Base-by-base conservation (phyloP, 2,797 vertebrate genomes). In the Clarias laeviceps region DNA sequence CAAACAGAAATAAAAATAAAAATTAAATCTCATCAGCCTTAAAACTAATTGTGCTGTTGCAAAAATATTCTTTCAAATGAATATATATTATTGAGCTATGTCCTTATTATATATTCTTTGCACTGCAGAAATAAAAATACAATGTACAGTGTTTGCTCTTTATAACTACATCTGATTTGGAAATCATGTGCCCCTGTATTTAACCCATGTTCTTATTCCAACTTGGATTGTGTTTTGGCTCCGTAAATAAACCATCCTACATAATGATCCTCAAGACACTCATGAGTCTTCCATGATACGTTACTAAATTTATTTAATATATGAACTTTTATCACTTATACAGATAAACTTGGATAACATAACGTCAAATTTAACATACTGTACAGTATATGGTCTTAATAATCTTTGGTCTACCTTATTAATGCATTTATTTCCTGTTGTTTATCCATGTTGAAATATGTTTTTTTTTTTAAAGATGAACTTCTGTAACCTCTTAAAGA, bases 221-320 rank as follows among this genome's bases (percentile, higher is more conserved):
- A 78, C n/a, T 27, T 74, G 40, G 29, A 34, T 37, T 78, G 29
- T 78, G 29, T 61, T 78, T 61, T 37, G 29, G 56, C 29, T 78
- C 20, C 61, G 76, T 37, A 65, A 78, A 34, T 78, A 78, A 78
- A 78, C 76, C 56, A 78, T 24, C 29, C 56, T 34, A 77, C 20
- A 78, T 37, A 61, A 34, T 12, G 12, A 61, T 61, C 56, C 18
- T 32, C 56, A 37, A 77, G 74, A 54, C 59, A 34, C 73, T 57
- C 50, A 4, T 34, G 56, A 59, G 4, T 57, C 50, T 20, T 77
- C 8, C 32, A 77, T 32, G 29, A 29, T 76, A 18, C 18, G 12
- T 76, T 32, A 17, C 54, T 76, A 76, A 73, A 76, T 76, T 59
- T 77, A 59, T 77, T 59, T 14, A 24, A 77, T 6, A 77, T 77